Evolutionary conservation across 2,888 invertebrate genomes (phyloP).

Genomic region (Machimus atricapillus): DNA sequence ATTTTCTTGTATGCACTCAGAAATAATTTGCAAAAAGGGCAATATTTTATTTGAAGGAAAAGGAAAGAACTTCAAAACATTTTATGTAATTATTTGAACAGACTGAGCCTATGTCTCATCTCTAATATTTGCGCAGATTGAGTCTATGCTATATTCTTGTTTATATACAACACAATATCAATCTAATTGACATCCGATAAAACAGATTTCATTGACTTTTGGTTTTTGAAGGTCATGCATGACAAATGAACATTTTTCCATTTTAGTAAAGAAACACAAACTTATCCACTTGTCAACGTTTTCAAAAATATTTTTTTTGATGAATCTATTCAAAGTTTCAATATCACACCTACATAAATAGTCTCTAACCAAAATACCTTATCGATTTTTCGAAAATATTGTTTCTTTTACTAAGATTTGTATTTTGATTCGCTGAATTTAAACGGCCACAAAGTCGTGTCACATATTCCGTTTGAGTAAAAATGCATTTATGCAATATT

Average conservation of each 20-base stretch:
- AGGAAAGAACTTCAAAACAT: not conserved
- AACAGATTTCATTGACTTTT: not conserved
- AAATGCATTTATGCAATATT: not conserved
- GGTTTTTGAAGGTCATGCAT: not conserved
- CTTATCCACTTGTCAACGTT: not conserved
- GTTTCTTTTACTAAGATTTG: too few species aligned
- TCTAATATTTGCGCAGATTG: not conserved
- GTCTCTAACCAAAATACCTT: not conserved
- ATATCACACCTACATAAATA: not conserved
- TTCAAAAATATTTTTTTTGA: not conserved
- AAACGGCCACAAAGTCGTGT: too few species aligned
- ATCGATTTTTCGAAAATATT: not conserved
- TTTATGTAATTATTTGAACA: not conserved
- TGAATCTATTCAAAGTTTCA: too few species aligned
- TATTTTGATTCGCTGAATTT: too few species aligned
- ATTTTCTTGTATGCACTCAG: not conserved
- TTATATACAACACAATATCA: not conserved
- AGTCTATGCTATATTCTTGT: not conserved
- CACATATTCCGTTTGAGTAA: too few species aligned
- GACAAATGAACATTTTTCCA: not conserved
- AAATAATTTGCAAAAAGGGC: not conserved
- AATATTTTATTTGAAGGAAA: not conserved
- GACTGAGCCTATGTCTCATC: not conserved
- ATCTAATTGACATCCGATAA: not conserved
- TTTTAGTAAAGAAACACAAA: not conserved